phyloP scores from a whole-genome alignment of 2,113 vertebrate genomes.

The Galbula dea region DNA sequence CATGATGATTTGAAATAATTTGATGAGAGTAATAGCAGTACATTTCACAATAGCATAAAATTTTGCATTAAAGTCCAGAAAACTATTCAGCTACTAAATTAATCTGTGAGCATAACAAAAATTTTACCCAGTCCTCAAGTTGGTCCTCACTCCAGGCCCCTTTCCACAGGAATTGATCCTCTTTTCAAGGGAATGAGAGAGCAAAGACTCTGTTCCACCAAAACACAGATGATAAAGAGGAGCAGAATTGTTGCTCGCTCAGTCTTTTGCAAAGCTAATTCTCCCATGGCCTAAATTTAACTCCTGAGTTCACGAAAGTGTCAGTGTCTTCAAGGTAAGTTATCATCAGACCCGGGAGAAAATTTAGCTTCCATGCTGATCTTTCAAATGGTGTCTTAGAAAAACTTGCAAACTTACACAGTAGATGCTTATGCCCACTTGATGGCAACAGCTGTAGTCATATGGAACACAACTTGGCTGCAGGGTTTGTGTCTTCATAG shows the following conservation, averaged over 20 bases:
- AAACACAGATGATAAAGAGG: not conserved
- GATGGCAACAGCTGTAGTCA: not conserved
- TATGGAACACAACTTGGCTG: not conserved
- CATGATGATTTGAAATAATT: not conserved
- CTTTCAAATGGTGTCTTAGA: not conserved
- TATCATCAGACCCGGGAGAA: not conserved
- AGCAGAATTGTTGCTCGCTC: not conserved
- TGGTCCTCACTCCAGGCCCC: not conserved
- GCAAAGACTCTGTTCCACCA: not conserved
- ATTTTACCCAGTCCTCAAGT: not conserved
- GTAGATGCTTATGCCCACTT: not conserved
- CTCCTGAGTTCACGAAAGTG: not conserved
- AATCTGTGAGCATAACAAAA: not conserved
- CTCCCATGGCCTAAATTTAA: not conserved
- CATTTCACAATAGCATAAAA: not conserved
- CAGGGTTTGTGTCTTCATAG: not conserved
- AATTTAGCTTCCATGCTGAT: not conserved
- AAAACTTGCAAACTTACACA: not conserved
- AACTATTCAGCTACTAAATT: not conserved
- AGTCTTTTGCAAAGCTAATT: not conserved
- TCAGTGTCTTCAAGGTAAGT: not conserved
- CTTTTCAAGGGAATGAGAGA: not conserved
- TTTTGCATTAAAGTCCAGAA: not conserved
- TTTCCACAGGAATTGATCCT: not conserved
- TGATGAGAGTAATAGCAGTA: not conserved